Evolutionary conservation across 1,140 invertebrate genomes (phyloP).

Genomic region (Camponotus vicinus): DNA sequence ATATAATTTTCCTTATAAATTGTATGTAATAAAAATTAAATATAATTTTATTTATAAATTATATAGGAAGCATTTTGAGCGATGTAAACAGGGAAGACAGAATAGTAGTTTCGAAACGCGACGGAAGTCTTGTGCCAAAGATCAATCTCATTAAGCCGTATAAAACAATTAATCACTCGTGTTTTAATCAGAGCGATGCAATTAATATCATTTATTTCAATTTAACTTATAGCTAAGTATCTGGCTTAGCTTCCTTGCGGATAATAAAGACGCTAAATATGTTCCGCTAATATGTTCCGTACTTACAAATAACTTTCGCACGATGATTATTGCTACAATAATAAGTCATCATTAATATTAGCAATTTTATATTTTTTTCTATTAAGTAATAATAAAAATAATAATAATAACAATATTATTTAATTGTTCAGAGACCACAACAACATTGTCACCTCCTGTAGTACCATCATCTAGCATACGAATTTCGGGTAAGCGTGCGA

Average conservation of each 20-base stretch:
- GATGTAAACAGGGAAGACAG: not conserved
- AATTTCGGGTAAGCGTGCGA: slow-evolving; percentile 40
- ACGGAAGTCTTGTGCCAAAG: slow-evolving; percentile 62
- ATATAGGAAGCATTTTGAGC: too few species aligned
- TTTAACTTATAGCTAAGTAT: not conserved
- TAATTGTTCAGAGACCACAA: slow-evolving; percentile 53
- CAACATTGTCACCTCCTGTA: not conserved
- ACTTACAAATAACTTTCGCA: not conserved
- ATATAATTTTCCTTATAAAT: not conserved
- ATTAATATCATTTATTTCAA: slow-evolving; percentile 52
- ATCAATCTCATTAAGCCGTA: slow-evolving; percentile 49
- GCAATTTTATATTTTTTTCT: not conserved
- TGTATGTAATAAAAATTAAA: not conserved
- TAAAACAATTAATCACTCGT: slow-evolving; percentile 69
- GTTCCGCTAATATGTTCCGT: not conserved
- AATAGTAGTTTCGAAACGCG: not conserved
- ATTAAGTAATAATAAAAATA: not conserved
- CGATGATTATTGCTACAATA: slow-evolving; percentile 5
- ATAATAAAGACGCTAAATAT: not conserved
- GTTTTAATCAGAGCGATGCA: slow-evolving; percentile 67
- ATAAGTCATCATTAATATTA: not conserved
- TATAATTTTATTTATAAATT: too few species aligned
- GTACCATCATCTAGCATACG: not conserved
- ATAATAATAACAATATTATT: slow-evolving; percentile 7
- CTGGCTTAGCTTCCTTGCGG: slow-evolving; percentile 11